These are phyloP conservation scores for Aptenodytes forsteri DNA, from an alignment of 2,113 vertebrate genomes.

Conservation along the genomic window DNA sequence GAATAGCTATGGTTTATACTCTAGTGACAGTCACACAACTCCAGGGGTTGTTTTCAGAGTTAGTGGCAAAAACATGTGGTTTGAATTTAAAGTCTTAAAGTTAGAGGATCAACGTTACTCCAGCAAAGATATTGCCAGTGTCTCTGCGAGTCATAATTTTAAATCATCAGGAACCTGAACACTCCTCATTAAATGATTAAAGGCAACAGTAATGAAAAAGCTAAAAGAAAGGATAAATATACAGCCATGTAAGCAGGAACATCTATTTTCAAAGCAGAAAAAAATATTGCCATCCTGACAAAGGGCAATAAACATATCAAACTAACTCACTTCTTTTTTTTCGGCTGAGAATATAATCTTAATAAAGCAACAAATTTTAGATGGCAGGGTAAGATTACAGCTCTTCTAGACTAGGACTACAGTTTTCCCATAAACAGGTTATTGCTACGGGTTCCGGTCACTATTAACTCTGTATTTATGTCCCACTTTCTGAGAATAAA, in stretches of 20 bases:
- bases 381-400: slow-evolving; percentile 23
- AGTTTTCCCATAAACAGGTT: slow-evolving; percentile 21
- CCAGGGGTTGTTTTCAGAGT: not conserved
- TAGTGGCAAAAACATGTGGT: slow-evolving; percentile 62
- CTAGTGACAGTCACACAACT: slow-evolving; percentile 57
- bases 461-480: slow-evolving; percentile 17
- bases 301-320: slow-evolving; percentile 62
- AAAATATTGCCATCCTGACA: slow-evolving; percentile 54
- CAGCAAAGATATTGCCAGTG: slow-evolving; percentile 48
- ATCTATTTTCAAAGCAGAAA: slow-evolving; percentile 57
- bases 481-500: not conserved
- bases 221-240: slow-evolving; percentile 37
- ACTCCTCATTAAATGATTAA: slow-evolving; percentile 60
- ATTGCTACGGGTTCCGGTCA: not conserved
- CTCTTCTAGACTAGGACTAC: slow-evolving; percentile 5
- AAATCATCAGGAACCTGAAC: slow-evolving; percentile 55
- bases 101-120: slow-evolving; percentile 32
- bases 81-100: slow-evolving; percentile 55
- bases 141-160: slow-evolving; percentile 33
- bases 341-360: not conserved
- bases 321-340: slow-evolving; percentile 30
- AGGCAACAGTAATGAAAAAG: slow-evolving; percentile 42
- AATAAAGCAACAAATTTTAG: slow-evolving; percentile 42
- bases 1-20: slow-evolving; percentile 51
- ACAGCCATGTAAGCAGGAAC: not conserved